A percentile compares a stretch with the other conserved stretches of the same genome.
These are phyloP conservation scores for Acrobasis suavella DNA, from an alignment of 2,888 invertebrate species.

Conservation along the genomic window DNA sequence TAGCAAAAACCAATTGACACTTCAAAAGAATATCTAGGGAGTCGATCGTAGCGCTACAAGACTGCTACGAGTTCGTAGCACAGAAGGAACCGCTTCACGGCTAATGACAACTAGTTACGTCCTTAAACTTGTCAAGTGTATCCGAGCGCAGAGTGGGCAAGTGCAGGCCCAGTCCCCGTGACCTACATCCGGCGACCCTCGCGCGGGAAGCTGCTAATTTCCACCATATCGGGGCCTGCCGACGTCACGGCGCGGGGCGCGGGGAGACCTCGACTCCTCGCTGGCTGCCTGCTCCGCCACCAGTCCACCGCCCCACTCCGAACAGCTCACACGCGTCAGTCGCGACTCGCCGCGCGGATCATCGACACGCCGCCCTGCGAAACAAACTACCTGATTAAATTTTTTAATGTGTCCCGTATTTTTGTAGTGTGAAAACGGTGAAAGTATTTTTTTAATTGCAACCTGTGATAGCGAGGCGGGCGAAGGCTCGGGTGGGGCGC, in stretches of 20 bases:
- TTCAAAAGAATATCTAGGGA: background rate
- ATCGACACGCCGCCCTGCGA: conserved; percentile 41
- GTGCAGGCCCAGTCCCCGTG: conserved; percentile 80
- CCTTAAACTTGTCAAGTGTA: conserved; percentile 80
- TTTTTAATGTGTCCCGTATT: conserved; percentile 57
- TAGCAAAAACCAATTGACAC: background rate
- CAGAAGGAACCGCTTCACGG: conserved; percentile 39
- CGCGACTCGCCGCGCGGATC: conserved; percentile 53
- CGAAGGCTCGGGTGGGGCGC: conserved; percentile 76
- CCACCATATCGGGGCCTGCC: conserved; percentile 72
- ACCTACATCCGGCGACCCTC: conserved; percentile 80
- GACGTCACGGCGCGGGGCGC: conserved; percentile 70
- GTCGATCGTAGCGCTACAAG: conserved; percentile 6
- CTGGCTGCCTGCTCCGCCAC: conserved; percentile 53
- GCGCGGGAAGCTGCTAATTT: conserved; percentile 82
- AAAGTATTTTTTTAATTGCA: conserved; percentile 60
- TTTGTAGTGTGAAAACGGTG: conserved; percentile 64
- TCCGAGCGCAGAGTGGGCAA: conserved; percentile 73
- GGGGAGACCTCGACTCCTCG: conserved; percentile 62
- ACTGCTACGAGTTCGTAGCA: conserved; percentile 29
- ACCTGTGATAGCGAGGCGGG: conserved; percentile 72
- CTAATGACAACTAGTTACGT: conserved; percentile 70
- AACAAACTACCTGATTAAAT: conserved; percentile 58
- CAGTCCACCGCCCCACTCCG: conserved; percentile 74
- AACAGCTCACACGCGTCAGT: conserved; percentile 60